A percentile compares a stretch with the other conserved stretches of the same genome.
These are phyloP conservation scores for Zosterops japonicus DNA, from an alignment of 2,113 vertebrate species.

Conservation along the genomic window DNA sequence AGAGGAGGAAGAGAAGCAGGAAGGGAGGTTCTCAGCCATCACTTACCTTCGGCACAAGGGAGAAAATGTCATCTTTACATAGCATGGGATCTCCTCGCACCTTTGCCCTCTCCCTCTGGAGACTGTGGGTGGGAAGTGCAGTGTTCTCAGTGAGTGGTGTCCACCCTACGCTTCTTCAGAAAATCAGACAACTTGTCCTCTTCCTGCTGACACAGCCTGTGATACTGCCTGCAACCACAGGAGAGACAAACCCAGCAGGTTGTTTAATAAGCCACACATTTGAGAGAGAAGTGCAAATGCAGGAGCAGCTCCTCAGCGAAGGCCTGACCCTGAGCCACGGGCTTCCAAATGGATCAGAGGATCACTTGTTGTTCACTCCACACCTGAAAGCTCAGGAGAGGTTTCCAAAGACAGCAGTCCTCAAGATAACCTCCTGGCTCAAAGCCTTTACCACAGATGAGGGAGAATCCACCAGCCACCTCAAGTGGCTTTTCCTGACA, in stretches of 20 bases:
- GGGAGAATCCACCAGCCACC: neutral
- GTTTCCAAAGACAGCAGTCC: neutral
- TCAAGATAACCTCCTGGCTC: neutral
- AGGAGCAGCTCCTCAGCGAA: neutral
- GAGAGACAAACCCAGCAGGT: neutral
- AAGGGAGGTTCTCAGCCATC: neutral
- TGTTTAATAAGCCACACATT: neutral
- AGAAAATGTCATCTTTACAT: conserved; percentile 70
- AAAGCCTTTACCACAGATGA: neutral
- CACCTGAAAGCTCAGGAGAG: neutral
- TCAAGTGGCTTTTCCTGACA: neutral
- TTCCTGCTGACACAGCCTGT: neutral
- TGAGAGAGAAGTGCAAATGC: neutral
- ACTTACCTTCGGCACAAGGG: conserved; percentile 81
- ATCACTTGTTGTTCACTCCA: neutral
- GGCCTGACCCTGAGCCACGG: fast-evolving
- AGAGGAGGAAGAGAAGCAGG: neutral
- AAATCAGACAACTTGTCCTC: neutral
- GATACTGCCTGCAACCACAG: neutral
- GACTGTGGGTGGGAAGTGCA: conserved; percentile 61
- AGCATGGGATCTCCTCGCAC: conserved; percentile 60
- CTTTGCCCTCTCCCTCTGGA: conserved; percentile 61
- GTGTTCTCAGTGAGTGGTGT: neutral
- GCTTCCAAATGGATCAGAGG: neutral
- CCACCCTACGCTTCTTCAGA: neutral